Evolutionary conservation across 2,113 vertebrate species (phyloP).

Genomic region (Urocynchramus pylzowi): DNA sequence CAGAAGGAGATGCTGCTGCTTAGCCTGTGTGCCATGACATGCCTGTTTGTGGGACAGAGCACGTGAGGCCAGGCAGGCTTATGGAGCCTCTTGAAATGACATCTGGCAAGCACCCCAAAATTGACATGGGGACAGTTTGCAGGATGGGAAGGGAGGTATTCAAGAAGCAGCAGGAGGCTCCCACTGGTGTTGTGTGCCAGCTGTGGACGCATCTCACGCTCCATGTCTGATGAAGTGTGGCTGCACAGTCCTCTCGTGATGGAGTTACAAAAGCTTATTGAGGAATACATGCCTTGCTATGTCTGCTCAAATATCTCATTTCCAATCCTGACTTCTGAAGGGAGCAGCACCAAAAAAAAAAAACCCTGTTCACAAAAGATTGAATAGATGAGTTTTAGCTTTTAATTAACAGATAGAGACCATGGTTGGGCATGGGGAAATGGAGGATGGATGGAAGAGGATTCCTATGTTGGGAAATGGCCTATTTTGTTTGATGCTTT

Average conservation of each 20-base stretch:
- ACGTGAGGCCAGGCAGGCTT: neutral
- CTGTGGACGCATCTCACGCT: neutral
- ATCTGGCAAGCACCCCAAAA: neutral
- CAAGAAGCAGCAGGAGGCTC: neutral
- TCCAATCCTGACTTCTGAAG: neutral
- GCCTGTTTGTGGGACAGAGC: neutral
- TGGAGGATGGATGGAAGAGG: neutral
- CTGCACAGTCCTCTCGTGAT: neutral
- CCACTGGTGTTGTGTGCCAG: neutral
- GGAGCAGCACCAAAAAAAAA: neutral
- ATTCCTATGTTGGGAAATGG: neutral
- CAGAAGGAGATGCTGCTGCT: neutral
- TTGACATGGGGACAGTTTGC: neutral
- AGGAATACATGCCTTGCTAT: neutral
- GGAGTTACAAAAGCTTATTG: neutral
- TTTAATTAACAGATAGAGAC: neutral
- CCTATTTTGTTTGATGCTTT: neutral
- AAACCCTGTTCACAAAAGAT: neutral
- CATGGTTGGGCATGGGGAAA: neutral
- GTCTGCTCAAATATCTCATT: neutral
- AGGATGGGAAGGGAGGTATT: neutral
- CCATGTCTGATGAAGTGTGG: neutral
- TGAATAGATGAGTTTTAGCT: neutral
- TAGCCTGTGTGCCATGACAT: accelerated
- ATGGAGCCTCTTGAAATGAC: neutral